These are phyloP conservation scores for Eublepharis macularius DNA, from an alignment of 2,113 vertebrate species.

Conservation along the genomic window DNA sequence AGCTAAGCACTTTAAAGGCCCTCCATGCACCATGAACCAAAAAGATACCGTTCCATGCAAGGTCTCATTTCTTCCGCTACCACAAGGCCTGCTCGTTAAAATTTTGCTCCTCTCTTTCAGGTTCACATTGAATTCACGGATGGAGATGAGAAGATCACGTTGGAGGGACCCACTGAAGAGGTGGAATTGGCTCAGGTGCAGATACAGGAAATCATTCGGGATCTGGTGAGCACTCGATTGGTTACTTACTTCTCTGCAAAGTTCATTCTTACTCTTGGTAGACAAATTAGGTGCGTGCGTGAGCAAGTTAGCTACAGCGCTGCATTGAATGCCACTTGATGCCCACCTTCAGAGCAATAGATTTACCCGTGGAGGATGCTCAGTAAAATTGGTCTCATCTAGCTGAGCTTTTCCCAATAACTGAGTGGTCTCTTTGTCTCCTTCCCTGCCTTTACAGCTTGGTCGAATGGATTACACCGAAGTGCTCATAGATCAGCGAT, in stretches of 20 bases:
- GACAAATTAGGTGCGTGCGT: too few species aligned
- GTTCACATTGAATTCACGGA: slow-evolving; percentile 85
- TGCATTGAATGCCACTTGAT: too few species aligned
- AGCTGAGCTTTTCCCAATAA: not conserved
- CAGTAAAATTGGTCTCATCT: not conserved
- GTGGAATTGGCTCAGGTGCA: slow-evolving; percentile 79
- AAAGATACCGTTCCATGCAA: not conserved
- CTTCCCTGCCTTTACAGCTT: slow-evolving; percentile 60
- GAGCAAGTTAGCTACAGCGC: too few species aligned
- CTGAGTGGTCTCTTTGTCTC: not conserved
- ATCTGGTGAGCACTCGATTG: slow-evolving; percentile 69
- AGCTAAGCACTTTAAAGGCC: not conserved
- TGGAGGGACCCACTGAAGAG: slow-evolving; percentile 79
- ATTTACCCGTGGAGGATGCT: too few species aligned
- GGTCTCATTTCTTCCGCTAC: not conserved
- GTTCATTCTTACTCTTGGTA: too few species aligned
- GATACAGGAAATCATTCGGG: slow-evolving; percentile 80
- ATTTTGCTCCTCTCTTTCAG: slow-evolving; percentile 33
- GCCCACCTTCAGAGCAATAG: too few species aligned
- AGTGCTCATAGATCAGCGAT: slow-evolving; percentile 79
- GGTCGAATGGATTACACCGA: slow-evolving; percentile 83
- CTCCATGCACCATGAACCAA: too few species aligned
- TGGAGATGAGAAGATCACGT: slow-evolving; percentile 79
- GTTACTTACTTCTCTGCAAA: too few species aligned
- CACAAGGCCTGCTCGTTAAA: not conserved